Evolutionary conservation across 2,113 vertebrate genomes (phyloP).

Genomic region (Lathamus discolor): DNA sequence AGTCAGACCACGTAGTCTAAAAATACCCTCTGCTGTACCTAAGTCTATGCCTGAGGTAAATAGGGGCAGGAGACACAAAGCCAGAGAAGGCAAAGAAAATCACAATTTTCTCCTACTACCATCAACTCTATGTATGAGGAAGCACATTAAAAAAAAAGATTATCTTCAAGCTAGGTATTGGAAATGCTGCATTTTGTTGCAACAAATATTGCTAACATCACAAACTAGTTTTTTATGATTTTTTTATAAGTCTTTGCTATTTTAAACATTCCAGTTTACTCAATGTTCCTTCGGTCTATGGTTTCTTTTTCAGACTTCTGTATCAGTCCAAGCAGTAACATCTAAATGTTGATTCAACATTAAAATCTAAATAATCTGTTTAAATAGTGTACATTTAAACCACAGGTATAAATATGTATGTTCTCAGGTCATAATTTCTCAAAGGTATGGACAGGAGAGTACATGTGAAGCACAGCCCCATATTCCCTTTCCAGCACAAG

Average conservation of each 20-base stretch:
- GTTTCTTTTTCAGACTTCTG: background rate
- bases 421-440: background rate
- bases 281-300: background rate
- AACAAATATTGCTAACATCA: background rate
- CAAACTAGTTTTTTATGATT: rapidly evolving
- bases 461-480: background rate
- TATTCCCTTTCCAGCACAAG: background rate
- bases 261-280: background rate
- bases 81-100: background rate
- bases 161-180: background rate
- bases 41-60: background rate
- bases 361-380: background rate
- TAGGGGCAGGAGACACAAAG: background rate
- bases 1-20: background rate
- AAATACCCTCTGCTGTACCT: background rate
- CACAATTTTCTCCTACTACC: background rate
- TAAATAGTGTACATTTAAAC: background rate
- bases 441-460: background rate
- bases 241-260: background rate
- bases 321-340: background rate
- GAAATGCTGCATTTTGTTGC: background rate
- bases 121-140: background rate
- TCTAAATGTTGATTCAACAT: background rate
- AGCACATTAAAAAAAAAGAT: background rate
- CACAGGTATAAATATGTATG: background rate